A percentile compares a stretch with the other conserved stretches of the same genome.
phyloP scores from a whole-genome alignment of 2,113 vertebrate genomes.

The Daphoenositta chrysoptera region DNA sequence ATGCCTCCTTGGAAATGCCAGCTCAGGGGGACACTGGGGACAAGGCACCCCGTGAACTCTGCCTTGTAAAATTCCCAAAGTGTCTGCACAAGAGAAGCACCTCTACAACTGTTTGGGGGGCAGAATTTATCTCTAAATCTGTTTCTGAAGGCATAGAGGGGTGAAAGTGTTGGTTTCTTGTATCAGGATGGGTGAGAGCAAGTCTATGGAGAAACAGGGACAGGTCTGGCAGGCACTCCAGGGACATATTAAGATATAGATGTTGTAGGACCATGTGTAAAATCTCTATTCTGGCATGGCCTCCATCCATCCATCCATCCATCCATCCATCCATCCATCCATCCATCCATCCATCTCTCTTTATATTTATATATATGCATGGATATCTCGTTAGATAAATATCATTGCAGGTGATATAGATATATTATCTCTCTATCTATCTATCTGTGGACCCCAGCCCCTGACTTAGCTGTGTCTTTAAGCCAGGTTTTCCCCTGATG shows the following conservation, averaged over 20 bases:
- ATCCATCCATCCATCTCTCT: neutral
- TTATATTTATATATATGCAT: too few species aligned
- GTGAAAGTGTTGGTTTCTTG: neutral
- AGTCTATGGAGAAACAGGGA: neutral
- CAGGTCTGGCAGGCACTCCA: neutral
- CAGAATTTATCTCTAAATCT: neutral
- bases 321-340: accelerated
- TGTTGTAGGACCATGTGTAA: neutral
- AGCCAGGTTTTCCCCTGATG: too few species aligned
- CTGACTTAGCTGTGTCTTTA: too few species aligned
- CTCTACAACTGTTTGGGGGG: too few species aligned
- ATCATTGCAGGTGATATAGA: too few species aligned
- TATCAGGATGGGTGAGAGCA: neutral
- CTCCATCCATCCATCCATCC: accelerated
- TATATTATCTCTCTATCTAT: neutral
- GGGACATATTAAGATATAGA: neutral
- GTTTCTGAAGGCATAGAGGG: neutral
- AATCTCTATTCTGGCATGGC: neutral
- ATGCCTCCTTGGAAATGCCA: neutral
- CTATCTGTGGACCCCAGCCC: too few species aligned
- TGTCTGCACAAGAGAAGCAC: neutral
- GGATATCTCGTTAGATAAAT: neutral
- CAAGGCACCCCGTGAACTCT: accelerated
- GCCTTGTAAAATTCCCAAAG: neutral
- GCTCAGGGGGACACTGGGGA: neutral